Evolutionary conservation across 1,140 invertebrate genomes (phyloP).

Genomic region (Monomorium pharaonis): DNA sequence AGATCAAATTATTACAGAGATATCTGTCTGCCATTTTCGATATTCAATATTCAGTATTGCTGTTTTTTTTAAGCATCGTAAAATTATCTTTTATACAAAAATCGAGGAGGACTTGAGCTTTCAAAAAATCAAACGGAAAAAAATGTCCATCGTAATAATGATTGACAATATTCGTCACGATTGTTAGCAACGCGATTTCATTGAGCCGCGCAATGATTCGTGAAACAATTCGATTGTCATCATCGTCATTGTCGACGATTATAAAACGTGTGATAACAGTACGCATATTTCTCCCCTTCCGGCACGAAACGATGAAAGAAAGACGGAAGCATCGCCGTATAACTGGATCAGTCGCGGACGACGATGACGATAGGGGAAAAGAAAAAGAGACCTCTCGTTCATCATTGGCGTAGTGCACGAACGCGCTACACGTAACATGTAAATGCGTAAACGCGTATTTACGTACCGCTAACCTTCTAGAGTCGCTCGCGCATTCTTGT

Average conservation of each 20-base stretch:
- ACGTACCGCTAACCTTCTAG: slow-evolving; percentile 43
- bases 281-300: slow-evolving; percentile 13
- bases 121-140: neutral
- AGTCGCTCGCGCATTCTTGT: neutral
- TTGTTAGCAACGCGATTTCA: slow-evolving; percentile 33
- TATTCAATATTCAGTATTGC: neutral
- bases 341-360: slow-evolving; percentile 6
- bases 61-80: neutral
- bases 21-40: no score
- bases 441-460: slow-evolving; percentile 45
- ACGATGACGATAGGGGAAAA: slow-evolving; percentile 8
- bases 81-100: neutral
- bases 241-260: neutral
- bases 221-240: neutral
- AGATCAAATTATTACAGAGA: no score
- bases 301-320: slow-evolving; percentile 9
- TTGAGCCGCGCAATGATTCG: neutral
- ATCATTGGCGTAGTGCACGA: neutral
- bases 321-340: slow-evolving; percentile 17
- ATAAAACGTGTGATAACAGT: slow-evolving; percentile 11
- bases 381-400: slow-evolving; percentile 12
- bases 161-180: neutral
- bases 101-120: neutral
- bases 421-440: neutral
- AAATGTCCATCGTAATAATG: neutral